Evolutionary conservation across 2,797 vertebrate species (phyloP), one percentile per base, ranked within the genome.

Genomic region (Ctenopoma kingsleyae): DNA sequence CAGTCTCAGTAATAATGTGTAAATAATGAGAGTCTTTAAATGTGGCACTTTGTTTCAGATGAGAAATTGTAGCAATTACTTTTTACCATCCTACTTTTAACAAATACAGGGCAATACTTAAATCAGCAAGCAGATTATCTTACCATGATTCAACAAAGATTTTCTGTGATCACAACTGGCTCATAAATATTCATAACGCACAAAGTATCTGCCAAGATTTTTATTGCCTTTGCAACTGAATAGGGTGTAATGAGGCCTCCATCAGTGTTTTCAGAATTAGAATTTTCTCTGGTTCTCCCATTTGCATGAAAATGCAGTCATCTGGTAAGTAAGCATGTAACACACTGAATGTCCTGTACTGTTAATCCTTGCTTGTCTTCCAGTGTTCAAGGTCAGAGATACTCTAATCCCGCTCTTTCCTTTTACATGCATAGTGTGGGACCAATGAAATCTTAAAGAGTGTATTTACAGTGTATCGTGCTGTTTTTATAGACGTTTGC

Each of bases 181-280:
- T 86, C 64, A 86, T 92, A 74, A 89, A 92, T 93, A 92, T 92
- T 90, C 81, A 91, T 83, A 63, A 82, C 36, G 51, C 51, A 44
- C 55, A 71, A 83, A 85, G 76, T 84, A 79, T 82, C 87, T 80
- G 75, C 78, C 74, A 80, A 71, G 70, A 77, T 67, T 84, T 87
- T 76, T 84, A 83, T 88, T 83, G 76, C 82, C 50, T 89, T 86
- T 88, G 79, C 78, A 88, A 88, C 71, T 89, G 71, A 88, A 90
- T 88, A 73, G 71, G 67, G 67, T 20, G 5, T 87, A 89, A 92
- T 89, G 89, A 91, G 74, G 82, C 75, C 64, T 80, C 61, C 67
- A 82, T 86, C 76, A 77, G 59, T 67, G 25, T 27, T 27, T 27
- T 27, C 25, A 32, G 30, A 32, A 32, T 32, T 32, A 8, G 73